Percentiles rank a stretch among this genome's conserved stretches.
Evolutionary conservation across 92 coral and sea anemone species (phyloP).

Genomic region (Bergia puertoricense): DNA sequence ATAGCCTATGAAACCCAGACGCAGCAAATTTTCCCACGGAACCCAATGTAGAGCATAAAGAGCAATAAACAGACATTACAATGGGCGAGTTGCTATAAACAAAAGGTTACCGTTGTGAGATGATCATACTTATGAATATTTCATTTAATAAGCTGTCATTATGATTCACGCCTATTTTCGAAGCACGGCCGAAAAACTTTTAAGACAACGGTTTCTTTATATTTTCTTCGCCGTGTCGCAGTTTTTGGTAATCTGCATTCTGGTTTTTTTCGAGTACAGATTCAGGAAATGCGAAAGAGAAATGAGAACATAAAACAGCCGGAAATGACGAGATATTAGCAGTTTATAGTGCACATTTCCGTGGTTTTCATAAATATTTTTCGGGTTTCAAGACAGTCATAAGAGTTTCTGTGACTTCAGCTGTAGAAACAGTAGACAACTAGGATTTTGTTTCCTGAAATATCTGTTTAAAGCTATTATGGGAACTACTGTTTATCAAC

Average conservation of each 20-base stretch:
- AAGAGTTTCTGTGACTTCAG: background rate
- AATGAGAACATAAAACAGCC: background rate
- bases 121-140: constrained; percentile 38
- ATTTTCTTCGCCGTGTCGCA: background rate
- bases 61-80: constrained; percentile 16
- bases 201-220: background rate
- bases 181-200: background rate
- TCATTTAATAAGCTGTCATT: background rate
- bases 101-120: constrained; percentile 32
- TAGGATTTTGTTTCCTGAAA: too few species aligned
- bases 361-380: background rate
- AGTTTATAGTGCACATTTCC: background rate
- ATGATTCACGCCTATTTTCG: constrained; percentile 1
- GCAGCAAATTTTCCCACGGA: constrained; percentile 28
- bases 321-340: background rate
- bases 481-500: too few species aligned
- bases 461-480: too few species aligned
- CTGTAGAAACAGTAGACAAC: background rate
- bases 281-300: background rate
- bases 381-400: background rate
- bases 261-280: background rate
- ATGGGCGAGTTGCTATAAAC: constrained; percentile 27
- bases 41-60: background rate
- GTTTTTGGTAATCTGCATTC: background rate
- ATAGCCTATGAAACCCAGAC: background rate